Evolutionary conservation across 2,888 invertebrate genomes (phyloP).

Genomic region (Endomychus coccineus): DNA sequence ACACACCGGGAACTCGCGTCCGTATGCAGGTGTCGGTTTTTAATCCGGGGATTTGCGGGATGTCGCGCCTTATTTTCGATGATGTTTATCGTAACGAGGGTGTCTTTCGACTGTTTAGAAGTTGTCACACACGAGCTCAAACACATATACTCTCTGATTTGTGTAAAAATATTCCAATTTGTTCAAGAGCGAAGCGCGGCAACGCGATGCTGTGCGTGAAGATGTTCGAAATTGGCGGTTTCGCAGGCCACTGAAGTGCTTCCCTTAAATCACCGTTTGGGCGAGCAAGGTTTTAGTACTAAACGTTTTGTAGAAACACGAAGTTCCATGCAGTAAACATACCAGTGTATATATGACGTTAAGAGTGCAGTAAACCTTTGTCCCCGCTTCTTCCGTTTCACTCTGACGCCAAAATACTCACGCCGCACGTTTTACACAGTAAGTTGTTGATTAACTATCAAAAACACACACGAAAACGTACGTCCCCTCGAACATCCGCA

Average conservation of each 20-base stretch:
- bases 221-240: slow-evolving; percentile 15
- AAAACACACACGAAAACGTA: slow-evolving; percentile 29
- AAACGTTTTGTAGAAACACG: slow-evolving; percentile 36
- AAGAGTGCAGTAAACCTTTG: slow-evolving; percentile 28
- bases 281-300: slow-evolving; percentile 37
- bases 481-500: slow-evolving; percentile 20
- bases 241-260: slow-evolving; percentile 23
- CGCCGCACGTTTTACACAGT: slow-evolving; percentile 49
- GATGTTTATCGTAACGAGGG: too few relatives aligned
- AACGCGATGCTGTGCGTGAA: not conserved
- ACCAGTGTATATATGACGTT: slow-evolving; percentile 32
- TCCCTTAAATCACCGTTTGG: slow-evolving; percentile 29
- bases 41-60: slow-evolving; percentile 5
- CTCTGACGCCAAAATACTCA: slow-evolving; percentile 49
- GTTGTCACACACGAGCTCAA: too few relatives aligned
- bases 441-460: slow-evolving; percentile 39
- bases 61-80: too few relatives aligned
- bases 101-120: too few relatives aligned
- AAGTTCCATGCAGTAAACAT: slow-evolving; percentile 37
- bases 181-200: not conserved
- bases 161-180: too few relatives aligned
- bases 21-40: slow-evolving; percentile 24
- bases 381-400: slow-evolving; percentile 34
- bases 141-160: too few relatives aligned
- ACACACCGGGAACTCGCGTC: slow-evolving; percentile 30